These are phyloP conservation scores for Macrobrachium rosenbergii DNA, from an alignment of 1,140 invertebrate genomes.

Conservation along the genomic window DNA sequence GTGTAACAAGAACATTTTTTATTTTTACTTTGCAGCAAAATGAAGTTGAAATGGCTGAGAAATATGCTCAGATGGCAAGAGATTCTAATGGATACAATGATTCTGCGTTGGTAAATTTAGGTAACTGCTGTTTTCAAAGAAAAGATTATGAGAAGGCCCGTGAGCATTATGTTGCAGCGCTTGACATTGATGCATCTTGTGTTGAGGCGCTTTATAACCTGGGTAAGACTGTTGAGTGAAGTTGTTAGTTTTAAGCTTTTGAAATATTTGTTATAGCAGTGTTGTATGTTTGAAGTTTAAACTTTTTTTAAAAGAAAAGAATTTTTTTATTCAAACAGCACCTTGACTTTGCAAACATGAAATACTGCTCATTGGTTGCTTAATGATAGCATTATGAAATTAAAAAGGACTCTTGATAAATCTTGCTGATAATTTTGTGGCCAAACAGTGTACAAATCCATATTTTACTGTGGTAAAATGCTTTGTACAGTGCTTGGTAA, in stretches of 20 bases:
- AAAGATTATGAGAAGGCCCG: conserved; percentile 82
- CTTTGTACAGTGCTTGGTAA: too few species aligned
- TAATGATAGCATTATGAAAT: too few species aligned
- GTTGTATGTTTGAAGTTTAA: neutral
- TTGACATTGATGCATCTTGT: conserved; percentile 86
- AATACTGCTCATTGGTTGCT: too few species aligned
- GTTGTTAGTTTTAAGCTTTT: neutral
- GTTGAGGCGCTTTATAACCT: conserved; percentile 94
- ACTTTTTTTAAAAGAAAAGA: neutral
- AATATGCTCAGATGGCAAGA: conserved; percentile 83
- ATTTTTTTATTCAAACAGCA: too few species aligned
- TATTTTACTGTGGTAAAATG: too few species aligned
- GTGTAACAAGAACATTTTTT: too few species aligned
- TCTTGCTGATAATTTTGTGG: too few species aligned
- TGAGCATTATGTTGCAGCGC: conserved; percentile 82
- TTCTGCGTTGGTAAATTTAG: conserved; percentile 89
- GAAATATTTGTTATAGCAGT: too few species aligned
- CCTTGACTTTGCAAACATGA: too few species aligned
- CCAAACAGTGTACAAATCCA: too few species aligned
- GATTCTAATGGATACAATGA: conserved; percentile 85
- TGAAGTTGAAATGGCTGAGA: conserved; percentile 86
- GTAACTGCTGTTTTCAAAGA: conserved; percentile 83
- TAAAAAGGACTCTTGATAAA: too few species aligned
- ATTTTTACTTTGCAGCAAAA: conserved; percentile 78
- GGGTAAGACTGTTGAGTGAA: conserved; percentile 72